Percentiles rank a stretch among this genome's conserved stretches.
Conservation (phyloP, 2,888 invertebrate species). For the Chrysolina oricalcia region DNA sequence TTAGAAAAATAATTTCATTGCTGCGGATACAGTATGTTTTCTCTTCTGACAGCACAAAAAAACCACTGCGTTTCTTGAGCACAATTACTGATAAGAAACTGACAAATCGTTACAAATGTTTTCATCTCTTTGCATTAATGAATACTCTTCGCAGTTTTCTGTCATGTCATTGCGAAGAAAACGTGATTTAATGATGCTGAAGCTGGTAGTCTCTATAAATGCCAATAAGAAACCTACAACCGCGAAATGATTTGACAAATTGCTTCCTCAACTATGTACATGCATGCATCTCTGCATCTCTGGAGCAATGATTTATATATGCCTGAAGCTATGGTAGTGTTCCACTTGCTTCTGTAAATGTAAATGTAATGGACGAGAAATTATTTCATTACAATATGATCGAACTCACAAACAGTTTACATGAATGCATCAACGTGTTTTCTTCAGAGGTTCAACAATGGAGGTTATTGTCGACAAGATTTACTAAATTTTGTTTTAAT, state of each 20-base stretch:
- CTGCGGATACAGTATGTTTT: neutral
- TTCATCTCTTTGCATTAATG: neutral
- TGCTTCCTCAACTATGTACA: neutral
- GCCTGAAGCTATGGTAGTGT: neutral
- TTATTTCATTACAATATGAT: neutral
- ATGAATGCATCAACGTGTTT: too few species aligned
- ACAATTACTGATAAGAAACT: neutral
- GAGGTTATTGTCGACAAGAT: too few species aligned
- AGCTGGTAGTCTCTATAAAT: neutral
- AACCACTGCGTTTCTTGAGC: neutral
- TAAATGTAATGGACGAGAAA: neutral
- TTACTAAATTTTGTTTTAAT: too few species aligned
- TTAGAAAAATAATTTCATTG: neutral
- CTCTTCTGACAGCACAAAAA: conserved; percentile 2
- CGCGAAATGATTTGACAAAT: conserved; percentile 6
- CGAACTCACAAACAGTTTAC: neutral
- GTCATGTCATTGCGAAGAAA: neutral
- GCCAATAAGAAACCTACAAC: neutral
- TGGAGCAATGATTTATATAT: neutral
- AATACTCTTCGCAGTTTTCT: neutral
- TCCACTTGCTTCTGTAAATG: neutral
- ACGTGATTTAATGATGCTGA: neutral
- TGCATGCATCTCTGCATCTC: neutral
- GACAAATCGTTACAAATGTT: neutral
- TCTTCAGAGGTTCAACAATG: too few species aligned